These are phyloP conservation scores for Stenodera caucasica DNA, from an alignment of 2,888 invertebrate species.

Conservation along the genomic window DNA sequence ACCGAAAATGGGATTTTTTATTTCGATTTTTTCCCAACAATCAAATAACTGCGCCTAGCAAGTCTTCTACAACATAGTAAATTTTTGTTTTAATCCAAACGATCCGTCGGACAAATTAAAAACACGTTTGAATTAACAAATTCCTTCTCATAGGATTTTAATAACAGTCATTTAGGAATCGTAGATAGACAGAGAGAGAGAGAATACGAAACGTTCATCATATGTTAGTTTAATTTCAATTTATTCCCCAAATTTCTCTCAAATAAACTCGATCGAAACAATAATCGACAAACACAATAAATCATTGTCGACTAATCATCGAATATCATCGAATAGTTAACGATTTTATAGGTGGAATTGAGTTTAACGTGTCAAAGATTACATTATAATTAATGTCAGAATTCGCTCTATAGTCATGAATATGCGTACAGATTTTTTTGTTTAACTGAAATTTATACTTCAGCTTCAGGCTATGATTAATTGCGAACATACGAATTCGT, in stretches of 20 bases:
- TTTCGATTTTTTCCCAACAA: too few species aligned
- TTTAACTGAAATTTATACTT: neutral
- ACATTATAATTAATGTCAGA: neutral
- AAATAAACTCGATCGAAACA: too few species aligned
- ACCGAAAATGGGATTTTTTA: too few species aligned
- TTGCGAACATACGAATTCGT: neutral
- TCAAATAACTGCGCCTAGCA: too few species aligned
- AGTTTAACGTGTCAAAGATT: neutral
- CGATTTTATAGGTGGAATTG: too few species aligned
- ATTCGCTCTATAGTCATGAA: neutral
- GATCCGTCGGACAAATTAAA: constrained; percentile 7
- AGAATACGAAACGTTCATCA: neutral
- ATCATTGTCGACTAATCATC: too few species aligned
- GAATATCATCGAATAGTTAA: too few species aligned
- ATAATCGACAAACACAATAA: too few species aligned
- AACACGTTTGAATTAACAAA: constrained; percentile 9
- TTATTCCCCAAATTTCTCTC: too few species aligned
- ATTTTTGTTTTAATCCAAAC: neutral
- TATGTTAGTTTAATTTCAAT: too few species aligned
- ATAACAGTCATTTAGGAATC: constrained; percentile 5
- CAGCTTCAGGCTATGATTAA: neutral
- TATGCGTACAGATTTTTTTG: neutral
- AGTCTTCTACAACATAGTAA: neutral
- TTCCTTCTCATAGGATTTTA: constrained; percentile 7
- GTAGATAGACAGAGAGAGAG: neutral